Base-by-base conservation (phyloP, 2,888 invertebrate genomes). In the Thyatira batis region DNA sequence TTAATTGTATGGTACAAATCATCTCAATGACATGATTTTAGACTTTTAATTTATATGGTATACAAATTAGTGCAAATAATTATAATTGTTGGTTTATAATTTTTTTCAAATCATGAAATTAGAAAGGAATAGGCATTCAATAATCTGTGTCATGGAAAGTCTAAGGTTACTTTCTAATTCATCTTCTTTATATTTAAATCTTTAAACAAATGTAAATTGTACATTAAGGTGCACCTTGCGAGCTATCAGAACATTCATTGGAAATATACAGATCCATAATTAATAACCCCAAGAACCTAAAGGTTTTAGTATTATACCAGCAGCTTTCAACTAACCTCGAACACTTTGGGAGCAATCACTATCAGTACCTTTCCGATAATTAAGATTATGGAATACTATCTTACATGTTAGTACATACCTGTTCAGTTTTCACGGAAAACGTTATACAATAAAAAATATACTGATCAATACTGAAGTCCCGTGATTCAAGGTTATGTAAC, bases 401-500 rank as follows among this genome's bases (percentile, higher is more conserved):
- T 39, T 17, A 8, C 17, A 39, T 39, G 39, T n/a, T 17, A 17
- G n/a, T 60, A 78, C 79, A 60, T 80, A 82, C 80, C 79, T 76
- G 67, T 54, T 65, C 56, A 56, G 44, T 57, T 58, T 63, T 67
- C 71, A 63, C 65, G 5, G 17, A 17, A 48, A 45, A 45, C 20
- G 27, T 48, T 27, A 17, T 48, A 27, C 27, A 61, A 66, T 58
- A 75, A 62, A 69, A 67, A 71, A 55, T 70, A 68, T 65, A 72
- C 68, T 83, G 79, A 90, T 90, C 89, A 87, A 87, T 89, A 89
- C 81, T 76, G 69, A 79, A 82, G 85, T 89, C 90, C 84, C 89
- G 91, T 90, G 91, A 91, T 90, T 91, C 91, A 92, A 92, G 92
- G 92, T 92, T 92, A 92, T 90, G 85, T 92, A 92, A 92, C 88